These are phyloP conservation scores for Rhinopomastus cyanomelas DNA, from an alignment of 2,113 vertebrate species.

Conservation along the genomic window DNA sequence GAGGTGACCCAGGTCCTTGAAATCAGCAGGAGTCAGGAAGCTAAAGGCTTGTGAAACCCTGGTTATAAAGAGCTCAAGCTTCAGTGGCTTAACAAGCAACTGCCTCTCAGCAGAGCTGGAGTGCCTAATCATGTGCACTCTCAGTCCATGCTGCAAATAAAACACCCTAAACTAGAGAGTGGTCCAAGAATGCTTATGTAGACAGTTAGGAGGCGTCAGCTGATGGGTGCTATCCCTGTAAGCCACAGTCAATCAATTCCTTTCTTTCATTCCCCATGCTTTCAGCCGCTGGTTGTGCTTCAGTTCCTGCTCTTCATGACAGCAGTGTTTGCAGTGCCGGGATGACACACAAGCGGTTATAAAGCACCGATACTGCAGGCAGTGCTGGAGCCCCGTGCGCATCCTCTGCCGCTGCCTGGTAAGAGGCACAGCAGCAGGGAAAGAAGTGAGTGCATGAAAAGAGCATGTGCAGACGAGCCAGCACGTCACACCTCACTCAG, in stretches of 20 bases:
- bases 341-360: not conserved
- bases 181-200: not conserved
- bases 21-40: not conserved
- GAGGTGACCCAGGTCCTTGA: not conserved
- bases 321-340: not conserved
- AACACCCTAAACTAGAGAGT: not conserved
- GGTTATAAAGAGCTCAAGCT: not conserved
- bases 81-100: not conserved
- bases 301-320: not conserved
- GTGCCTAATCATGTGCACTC: not conserved
- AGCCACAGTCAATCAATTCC: not conserved
- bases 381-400: not conserved
- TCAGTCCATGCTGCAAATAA: not conserved
- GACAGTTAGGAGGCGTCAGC: not conserved
- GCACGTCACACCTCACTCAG: conserved; percentile 34
- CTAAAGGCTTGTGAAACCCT: not conserved
- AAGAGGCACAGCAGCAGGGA: not conserved
- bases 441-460: not conserved
- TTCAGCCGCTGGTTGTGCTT: not conserved
- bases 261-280: not conserved
- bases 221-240: not conserved
- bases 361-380: not conserved
- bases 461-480: not conserved
- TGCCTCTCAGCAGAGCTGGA: not conserved
- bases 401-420: not conserved